Evolutionary conservation across 2,113 vertebrate species (phyloP).

Genomic region (Kryptolebias marmoratus): DNA sequence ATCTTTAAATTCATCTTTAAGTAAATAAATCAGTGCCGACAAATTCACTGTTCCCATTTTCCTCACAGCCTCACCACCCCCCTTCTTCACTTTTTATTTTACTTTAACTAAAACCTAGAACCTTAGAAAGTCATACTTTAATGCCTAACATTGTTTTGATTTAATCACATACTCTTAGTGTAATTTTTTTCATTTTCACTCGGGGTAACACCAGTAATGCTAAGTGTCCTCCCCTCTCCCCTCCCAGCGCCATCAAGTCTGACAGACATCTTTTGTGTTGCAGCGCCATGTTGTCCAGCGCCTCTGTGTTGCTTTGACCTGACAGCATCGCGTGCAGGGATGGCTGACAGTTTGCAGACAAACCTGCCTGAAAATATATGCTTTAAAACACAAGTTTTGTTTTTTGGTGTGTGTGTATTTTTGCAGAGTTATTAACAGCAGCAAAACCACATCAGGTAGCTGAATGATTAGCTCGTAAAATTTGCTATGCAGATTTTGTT

Average conservation of each 20-base stretch:
- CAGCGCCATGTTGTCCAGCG: slow-evolving; percentile 50
- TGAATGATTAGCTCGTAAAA: neutral
- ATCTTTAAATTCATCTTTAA: too few species aligned
- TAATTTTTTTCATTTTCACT: neutral
- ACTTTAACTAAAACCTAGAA: too few species aligned
- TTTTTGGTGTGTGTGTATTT: too few species aligned
- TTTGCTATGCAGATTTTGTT: neutral
- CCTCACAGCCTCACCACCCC: too few species aligned
- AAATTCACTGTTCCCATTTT: too few species aligned
- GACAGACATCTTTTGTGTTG: slow-evolving; percentile 33
- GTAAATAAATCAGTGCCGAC: too few species aligned
- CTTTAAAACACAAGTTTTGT: too few species aligned
- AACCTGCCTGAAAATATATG: neutral
- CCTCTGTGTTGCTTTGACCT: slow-evolving; percentile 52
- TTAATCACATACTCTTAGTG: neutral
- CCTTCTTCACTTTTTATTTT: too few species aligned
- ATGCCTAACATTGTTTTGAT: neutral
- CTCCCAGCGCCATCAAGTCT: slow-evolving; percentile 42
- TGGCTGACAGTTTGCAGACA: neutral
- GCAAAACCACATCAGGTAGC: too few species aligned
- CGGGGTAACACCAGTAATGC: neutral
- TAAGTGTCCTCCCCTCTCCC: slow-evolving; percentile 1
- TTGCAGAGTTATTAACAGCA: too few species aligned
- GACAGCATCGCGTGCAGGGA: slow-evolving; percentile 10
- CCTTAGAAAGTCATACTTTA: too few species aligned